phyloP scores from a whole-genome alignment of 1,140 invertebrate genomes.

The Acyrthosiphon pisum region DNA sequence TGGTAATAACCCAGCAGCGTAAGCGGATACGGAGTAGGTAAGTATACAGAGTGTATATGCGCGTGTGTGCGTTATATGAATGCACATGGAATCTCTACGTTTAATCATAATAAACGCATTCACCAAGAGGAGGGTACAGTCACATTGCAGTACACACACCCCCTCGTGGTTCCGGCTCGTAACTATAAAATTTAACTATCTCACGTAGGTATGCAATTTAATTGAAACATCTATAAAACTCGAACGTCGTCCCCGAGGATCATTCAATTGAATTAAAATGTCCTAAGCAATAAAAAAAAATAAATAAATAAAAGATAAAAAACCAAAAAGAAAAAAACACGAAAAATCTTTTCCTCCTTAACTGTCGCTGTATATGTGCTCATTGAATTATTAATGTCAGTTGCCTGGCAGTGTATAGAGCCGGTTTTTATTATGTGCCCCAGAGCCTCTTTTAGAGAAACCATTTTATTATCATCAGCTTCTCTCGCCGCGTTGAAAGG shows the following conservation, averaged over 20 bases:
- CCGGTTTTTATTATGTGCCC: slow-evolving; percentile 37
- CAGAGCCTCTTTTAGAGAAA: slow-evolving; percentile 38
- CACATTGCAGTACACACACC: background rate
- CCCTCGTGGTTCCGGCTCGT: background rate
- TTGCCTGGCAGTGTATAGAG: background rate
- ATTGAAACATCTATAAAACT: slow-evolving; percentile 43
- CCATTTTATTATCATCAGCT: slow-evolving; percentile 55
- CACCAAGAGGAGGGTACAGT: background rate
- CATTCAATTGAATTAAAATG: slow-evolving; percentile 43
- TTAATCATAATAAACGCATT: slow-evolving; percentile 40
- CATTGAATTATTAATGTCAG: slow-evolving; percentile 51
- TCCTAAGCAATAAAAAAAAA: slow-evolving; percentile 32
- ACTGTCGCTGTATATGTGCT: background rate
- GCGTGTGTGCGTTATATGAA: background rate
- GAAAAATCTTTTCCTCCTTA: slow-evolving; percentile 43
- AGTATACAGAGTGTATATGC: no score
- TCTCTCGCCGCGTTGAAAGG: background rate
- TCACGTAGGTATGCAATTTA: slow-evolving; percentile 26
- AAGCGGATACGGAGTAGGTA: background rate
- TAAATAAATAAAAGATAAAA: slow-evolving; percentile 32
- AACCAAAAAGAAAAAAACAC: background rate
- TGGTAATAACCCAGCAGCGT: background rate
- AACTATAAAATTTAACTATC: slow-evolving; percentile 32
- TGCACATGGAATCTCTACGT: slow-evolving; percentile 4
- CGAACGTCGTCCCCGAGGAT: background rate